Conservation (phyloP, 1,140 invertebrate genomes). For the Plectus sambesii region DNA sequence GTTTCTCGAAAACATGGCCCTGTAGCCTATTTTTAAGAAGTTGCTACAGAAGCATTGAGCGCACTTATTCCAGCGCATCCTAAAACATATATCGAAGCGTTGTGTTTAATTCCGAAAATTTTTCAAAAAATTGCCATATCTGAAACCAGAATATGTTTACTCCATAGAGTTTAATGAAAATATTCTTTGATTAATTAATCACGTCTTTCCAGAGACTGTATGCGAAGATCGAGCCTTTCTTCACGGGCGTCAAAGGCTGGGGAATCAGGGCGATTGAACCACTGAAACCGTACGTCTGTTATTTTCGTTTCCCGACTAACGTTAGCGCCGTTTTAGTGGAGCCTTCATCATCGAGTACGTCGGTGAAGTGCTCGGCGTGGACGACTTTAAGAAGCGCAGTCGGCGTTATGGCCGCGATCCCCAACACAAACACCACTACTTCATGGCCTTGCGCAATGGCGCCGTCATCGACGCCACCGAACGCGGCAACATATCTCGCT, state of each 20-base stretch:
- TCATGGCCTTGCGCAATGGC: conserved; percentile 88
- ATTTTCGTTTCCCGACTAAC: neutral
- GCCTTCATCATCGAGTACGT: conserved; percentile 96
- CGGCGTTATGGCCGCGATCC: conserved; percentile 72
- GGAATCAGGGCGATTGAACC: conserved; percentile 14
- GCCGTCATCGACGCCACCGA: conserved; percentile 87
- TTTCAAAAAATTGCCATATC: conserved; percentile 11
- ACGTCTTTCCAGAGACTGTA: conserved; percentile 17
- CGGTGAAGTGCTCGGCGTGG: conserved; percentile 81
- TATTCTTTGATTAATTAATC: neutral
- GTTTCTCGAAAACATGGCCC: no score
- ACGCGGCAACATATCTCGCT: conserved; percentile 79
- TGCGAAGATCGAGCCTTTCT: conserved; percentile 19
- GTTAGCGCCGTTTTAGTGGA: conserved; percentile 54
- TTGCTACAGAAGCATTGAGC: no score
- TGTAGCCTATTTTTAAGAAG: no score
- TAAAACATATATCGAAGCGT: neutral
- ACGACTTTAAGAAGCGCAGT: conserved; percentile 73
- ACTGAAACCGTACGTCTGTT: conserved; percentile 16
- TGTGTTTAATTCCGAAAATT: neutral
- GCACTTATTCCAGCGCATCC: no score
- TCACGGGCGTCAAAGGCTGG: conserved; percentile 23
- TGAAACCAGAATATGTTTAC: neutral
- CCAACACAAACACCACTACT: conserved; percentile 82
- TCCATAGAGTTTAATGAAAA: conserved; percentile 3